Conservation (phyloP, 1,140 invertebrate genomes). For the Brevipalpus yothersi region DNA sequence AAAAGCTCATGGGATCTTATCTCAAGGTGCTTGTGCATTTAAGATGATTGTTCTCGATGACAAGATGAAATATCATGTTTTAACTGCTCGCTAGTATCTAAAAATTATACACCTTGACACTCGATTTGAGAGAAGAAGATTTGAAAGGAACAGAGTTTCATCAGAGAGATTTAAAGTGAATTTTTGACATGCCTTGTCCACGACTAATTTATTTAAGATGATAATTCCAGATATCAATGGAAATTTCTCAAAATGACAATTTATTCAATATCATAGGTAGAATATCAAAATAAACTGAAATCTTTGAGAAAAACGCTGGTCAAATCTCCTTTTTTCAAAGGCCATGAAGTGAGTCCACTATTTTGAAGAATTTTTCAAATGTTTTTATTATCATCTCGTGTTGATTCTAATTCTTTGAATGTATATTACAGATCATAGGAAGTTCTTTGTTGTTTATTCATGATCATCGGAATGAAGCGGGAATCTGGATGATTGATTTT, state of each 20-base stretch:
- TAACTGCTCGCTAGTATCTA: not conserved
- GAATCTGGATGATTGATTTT: conserved; percentile 94
- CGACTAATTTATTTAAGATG: not conserved
- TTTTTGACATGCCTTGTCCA: not conserved
- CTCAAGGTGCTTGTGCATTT: too few relatives aligned
- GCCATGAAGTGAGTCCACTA: conserved; percentile 18
- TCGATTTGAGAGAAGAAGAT: not conserved
- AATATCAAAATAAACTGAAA: conserved; percentile 15
- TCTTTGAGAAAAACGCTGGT: conserved; percentile 17
- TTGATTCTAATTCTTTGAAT: not conserved
- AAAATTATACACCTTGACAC: not conserved
- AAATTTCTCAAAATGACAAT: not conserved
- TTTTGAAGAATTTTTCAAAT: not conserved
- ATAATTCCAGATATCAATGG: not conserved
- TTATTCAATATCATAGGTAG: conserved; percentile 6
- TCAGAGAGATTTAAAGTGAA: not conserved
- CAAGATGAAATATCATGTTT: not conserved
- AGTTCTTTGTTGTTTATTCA: conserved; percentile 88
- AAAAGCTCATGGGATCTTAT: too few relatives aligned
- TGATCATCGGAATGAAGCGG: conserved; percentile 47
- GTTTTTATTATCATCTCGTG: not conserved
- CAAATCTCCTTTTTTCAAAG: conserved; percentile 19
- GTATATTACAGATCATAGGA: conserved; percentile 49
- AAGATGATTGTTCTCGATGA: too few relatives aligned
- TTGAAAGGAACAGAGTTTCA: not conserved